Conservation (phyloP, 2,888 invertebrate species). For the Latrodectus elegans region DNA sequence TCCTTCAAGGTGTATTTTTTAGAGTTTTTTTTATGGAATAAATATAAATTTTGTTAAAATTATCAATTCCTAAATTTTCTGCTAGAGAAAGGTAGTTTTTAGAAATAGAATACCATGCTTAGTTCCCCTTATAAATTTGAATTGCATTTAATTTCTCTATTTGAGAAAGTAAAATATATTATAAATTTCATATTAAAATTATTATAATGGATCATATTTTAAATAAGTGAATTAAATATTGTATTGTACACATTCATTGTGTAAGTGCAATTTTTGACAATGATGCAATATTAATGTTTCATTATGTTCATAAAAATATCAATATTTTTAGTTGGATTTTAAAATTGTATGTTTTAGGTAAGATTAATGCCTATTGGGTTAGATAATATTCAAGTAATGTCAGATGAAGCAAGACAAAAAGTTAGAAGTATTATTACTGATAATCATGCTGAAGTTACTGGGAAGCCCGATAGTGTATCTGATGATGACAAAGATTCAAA, state of each 20-base stretch:
- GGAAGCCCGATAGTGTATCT: slow-evolving; percentile 73
- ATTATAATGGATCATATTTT: too few species aligned
- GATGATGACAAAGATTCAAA: slow-evolving; percentile 78
- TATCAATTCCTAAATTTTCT: too few species aligned
- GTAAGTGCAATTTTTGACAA: neutral
- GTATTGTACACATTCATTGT: neutral
- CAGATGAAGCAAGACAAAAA: slow-evolving; percentile 83
- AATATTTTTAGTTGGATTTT: neutral
- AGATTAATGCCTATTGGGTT: slow-evolving; percentile 83
- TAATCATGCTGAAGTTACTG: slow-evolving; percentile 72
- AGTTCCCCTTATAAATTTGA: too few species aligned
- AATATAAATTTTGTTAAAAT: too few species aligned
- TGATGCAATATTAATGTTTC: neutral
- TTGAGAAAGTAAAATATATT: too few species aligned
- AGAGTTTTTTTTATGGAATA: too few species aligned
- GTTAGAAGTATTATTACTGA: slow-evolving; percentile 72
- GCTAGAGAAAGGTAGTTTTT: too few species aligned
- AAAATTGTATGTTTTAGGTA: slow-evolving; percentile 25
- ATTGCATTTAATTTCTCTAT: too few species aligned
- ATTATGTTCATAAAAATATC: neutral
- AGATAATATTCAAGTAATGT: slow-evolving; percentile 85
- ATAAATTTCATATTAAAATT: too few species aligned
- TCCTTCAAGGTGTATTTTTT: too few species aligned
- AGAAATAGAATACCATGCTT: too few species aligned
- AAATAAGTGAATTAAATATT: too few species aligned